phyloP scores from a whole-genome alignment of 2,113 vertebrate species.

The Pionites leucogaster region DNA sequence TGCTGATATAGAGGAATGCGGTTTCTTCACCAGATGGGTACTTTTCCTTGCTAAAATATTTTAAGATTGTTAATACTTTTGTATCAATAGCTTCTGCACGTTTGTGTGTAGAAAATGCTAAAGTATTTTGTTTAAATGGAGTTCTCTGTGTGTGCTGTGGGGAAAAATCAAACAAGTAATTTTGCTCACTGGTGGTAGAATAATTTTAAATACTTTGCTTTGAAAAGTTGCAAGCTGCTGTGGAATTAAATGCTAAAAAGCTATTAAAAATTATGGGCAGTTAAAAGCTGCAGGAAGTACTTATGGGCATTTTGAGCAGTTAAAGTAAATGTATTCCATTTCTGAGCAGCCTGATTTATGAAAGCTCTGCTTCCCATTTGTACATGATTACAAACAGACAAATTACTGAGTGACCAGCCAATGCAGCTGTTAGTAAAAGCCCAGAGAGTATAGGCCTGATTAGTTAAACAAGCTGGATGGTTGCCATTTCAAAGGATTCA shows the following conservation, averaged over 20 bases:
- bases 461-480: not conserved
- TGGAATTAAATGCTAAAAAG: not conserved
- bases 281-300: not conserved
- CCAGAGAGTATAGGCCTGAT: not conserved
- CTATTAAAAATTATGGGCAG: not conserved
- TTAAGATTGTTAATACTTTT: not conserved
- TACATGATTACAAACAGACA: not conserved
- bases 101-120: not conserved
- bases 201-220: not conserved
- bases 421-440: not conserved
- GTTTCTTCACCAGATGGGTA: not conserved
- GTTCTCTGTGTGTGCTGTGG: not conserved
- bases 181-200: not conserved
- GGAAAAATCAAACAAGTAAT: not conserved
- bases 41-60: not conserved
- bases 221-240: not conserved
- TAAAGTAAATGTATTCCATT: not conserved
- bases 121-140: not conserved
- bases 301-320: not conserved
- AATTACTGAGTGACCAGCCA: not conserved
- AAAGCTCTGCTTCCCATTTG: not conserved
- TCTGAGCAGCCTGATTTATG: not conserved
- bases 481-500: slow-evolving; percentile 5
- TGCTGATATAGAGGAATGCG: not conserved
- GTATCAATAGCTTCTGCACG: not conserved